phyloP scores from a whole-genome alignment of 2,888 invertebrate genomes.

The Dasypogon diadema region DNA sequence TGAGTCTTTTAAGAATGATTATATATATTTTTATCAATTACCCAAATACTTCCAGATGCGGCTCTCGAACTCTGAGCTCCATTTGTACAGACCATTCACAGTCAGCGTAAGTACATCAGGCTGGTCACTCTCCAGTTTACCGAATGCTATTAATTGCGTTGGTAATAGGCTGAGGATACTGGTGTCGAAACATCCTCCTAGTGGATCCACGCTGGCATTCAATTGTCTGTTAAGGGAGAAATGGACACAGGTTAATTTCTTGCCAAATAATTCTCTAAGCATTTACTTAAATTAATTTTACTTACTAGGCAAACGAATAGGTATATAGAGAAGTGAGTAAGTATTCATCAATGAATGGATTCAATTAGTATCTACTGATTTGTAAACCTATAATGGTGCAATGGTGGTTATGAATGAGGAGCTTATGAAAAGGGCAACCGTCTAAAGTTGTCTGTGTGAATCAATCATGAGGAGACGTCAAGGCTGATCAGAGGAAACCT shows the following conservation, averaged over 20 bases:
- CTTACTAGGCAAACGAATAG: no score
- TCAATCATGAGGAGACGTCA: no score
- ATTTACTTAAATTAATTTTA: no score
- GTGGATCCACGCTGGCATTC: constrained; percentile 66
- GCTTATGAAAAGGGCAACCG: no score
- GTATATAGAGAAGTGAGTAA: no score
- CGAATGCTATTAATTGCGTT: constrained; percentile 68
- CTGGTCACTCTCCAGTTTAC: constrained; percentile 61
- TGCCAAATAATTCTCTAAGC: neutral
- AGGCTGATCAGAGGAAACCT: no score
- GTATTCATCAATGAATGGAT: no score
- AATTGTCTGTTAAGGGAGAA: constrained; percentile 63
- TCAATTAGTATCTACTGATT: no score
- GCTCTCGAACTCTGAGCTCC: constrained; percentile 67
- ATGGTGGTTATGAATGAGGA: no score
- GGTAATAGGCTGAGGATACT: constrained; percentile 67
- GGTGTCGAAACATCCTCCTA: constrained; percentile 65
- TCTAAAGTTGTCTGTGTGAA: no score
- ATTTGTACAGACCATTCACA: constrained; percentile 67
- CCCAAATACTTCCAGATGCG: constrained; percentile 69
- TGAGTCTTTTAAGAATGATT: neutral
- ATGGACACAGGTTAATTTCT: constrained; percentile 12
- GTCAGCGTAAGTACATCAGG: constrained; percentile 65
- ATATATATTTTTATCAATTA: constrained; percentile 58
- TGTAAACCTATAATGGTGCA: no score